Evolutionary conservation across 2,113 vertebrate genomes (phyloP), one percentile per base, ranked within the genome.

Genomic region (Picathartes gymnocephalus): DNA sequence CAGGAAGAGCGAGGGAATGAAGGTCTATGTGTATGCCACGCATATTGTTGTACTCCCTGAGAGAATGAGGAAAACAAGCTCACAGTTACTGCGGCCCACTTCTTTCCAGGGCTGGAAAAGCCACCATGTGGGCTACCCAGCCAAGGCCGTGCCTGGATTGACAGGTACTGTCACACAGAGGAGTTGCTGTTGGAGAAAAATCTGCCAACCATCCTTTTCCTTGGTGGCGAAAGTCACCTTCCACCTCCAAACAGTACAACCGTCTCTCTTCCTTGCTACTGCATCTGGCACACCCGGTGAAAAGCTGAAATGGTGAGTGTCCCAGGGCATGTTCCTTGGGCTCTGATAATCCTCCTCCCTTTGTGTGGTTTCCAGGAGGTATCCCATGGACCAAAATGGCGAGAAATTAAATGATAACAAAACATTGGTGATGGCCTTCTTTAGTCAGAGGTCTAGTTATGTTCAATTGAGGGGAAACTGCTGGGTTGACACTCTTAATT

Each of bases 201-300:
- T 13, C 65, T 81, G 40, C 25, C 58, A 64, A 11, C 12, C 20
- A 6, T 53, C 33, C 35, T 27, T 11, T 33, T 57, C 27, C 47
- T 30, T 23, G 42, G 16, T 80, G 47, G 57, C 27, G 44, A 53
- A 23, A n/a, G 6, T 80, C 42, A 24, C 23, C 25, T 68, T 62
- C 39, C 39, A 45, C 10, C 28, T 84, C 31, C 73, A 72, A 65
- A 37, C 0, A 2, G 13, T 11, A 21, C 0, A 2, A 73, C 11
- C 2, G 13, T 23, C 33, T 69, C 42, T 37, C 6, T 64, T 27
- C 31, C 39, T 20, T 76, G 47, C 50, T 28, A 21, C 7, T 14
- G 16, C 25, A 45, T 8, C 40, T 58, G 60, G 54, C 22, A 69
- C 85, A 22, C 19, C 17, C 61, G 23, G 17, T 20, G 47, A 81